Evolutionary conservation across 2,797 vertebrate genomes (phyloP).

Genomic region (Carapus acus): DNA sequence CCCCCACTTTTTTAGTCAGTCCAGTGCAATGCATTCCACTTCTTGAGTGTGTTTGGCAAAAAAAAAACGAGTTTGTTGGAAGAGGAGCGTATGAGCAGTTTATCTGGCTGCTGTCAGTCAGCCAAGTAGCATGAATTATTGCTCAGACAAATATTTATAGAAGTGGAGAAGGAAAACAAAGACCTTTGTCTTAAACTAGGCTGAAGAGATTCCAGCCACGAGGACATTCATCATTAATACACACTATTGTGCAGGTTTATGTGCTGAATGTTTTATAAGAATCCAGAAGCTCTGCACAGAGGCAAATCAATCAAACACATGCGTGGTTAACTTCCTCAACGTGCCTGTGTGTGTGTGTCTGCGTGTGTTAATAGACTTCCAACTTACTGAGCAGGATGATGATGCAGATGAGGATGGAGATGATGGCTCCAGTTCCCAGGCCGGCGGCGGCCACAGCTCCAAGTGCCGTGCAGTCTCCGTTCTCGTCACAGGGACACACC

Average conservation of each 20-base stretch:
- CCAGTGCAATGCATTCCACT: too few relatives aligned
- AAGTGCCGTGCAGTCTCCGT: constrained; percentile 85
- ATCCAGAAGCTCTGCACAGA: constrained; percentile 12
- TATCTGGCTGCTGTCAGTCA: constrained; percentile 14
- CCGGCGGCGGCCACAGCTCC: constrained; percentile 85
- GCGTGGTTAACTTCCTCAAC: constrained; percentile 4
- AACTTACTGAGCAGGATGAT: constrained; percentile 88
- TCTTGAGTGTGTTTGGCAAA: too few relatives aligned
- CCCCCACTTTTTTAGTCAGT: too few relatives aligned
- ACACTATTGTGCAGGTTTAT: constrained; percentile 36
- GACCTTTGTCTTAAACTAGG: constrained; percentile 20
- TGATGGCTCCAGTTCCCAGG: constrained; percentile 89
- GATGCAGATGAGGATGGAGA: constrained; percentile 90
- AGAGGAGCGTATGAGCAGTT: constrained; percentile 12
- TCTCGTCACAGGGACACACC: constrained; percentile 88
- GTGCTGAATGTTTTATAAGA: constrained; percentile 43
- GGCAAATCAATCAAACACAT: constrained; percentile 18
- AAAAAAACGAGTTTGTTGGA: constrained; percentile 4
- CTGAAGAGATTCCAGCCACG: constrained; percentile 26
- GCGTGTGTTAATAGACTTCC: background rate
- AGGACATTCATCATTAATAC: constrained; percentile 46
- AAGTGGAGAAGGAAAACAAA: constrained; percentile 30
- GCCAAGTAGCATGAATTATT: constrained; percentile 22
- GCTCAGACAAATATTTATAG: constrained; percentile 32
- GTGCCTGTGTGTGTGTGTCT: background rate